Conservation (phyloP, 2,113 vertebrate genomes). For the Aegithalos caudatus region DNA sequence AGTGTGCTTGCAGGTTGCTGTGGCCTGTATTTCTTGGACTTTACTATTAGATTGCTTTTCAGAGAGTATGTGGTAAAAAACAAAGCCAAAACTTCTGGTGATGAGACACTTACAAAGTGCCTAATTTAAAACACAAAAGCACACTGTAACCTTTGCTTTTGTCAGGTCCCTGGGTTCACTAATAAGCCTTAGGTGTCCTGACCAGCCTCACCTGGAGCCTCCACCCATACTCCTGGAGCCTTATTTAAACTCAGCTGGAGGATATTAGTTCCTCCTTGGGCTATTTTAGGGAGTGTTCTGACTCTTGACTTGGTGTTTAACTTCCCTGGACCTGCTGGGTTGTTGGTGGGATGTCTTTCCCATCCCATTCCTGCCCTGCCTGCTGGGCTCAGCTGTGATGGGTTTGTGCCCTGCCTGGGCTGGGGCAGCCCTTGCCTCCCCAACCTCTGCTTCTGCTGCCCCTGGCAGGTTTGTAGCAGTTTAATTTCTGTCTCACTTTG, state of each 20-base stretch:
- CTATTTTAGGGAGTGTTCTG: too few relatives aligned
- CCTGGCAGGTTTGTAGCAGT: not conserved
- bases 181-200: not conserved
- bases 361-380: not conserved
- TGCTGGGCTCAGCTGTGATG: not conserved
- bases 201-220: not conserved
- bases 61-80: not conserved
- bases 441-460: not conserved
- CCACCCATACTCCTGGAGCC: too few relatives aligned
- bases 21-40: not conserved
- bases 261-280: fast-evolving
- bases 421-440: not conserved
- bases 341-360: not conserved
- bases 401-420: not conserved
- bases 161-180: not conserved
- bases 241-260: not conserved
- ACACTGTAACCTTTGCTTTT: not conserved
- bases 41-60: not conserved
- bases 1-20: not conserved
- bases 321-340: not conserved
- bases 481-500: not conserved
- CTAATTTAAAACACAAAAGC: not conserved
- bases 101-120: not conserved
- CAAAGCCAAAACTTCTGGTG: not conserved
- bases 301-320: not conserved